These are phyloP conservation scores for Hyles vespertilio DNA, from an alignment of 1,140 invertebrate species.

Conservation along the genomic window DNA sequence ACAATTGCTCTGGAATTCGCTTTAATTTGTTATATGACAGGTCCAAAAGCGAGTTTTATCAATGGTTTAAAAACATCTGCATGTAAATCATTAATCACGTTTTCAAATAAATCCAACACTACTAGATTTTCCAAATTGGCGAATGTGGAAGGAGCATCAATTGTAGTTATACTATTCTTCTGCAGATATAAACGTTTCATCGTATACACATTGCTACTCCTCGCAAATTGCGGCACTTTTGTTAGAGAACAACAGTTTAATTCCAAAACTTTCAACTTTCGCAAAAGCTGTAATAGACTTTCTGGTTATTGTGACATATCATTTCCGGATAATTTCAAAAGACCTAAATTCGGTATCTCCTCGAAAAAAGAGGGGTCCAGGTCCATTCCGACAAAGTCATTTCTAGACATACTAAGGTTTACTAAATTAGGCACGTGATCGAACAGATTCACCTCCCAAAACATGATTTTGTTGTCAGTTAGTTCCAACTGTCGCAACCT, in stretches of 20 bases:
- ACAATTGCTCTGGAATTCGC: too few relatives aligned
- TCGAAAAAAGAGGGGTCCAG: slow-evolving; percentile 44
- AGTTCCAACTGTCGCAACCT: slow-evolving; percentile 45
- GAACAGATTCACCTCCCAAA: slow-evolving; percentile 40
- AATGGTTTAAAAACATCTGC: too few relatives aligned
- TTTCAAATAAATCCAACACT: too few relatives aligned
- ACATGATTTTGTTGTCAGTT: slow-evolving; percentile 39
- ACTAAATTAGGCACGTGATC: slow-evolving; percentile 42
- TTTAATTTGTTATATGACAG: too few relatives aligned
- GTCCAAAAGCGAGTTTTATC: too few relatives aligned
- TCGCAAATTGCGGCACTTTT: slow-evolving; percentile 2
- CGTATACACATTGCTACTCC: too few relatives aligned
- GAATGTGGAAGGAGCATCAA: too few relatives aligned
- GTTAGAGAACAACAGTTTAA: slow-evolving; percentile 44
- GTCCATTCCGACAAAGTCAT: slow-evolving; percentile 35
- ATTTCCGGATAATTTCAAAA: slow-evolving; percentile 50
- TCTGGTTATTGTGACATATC: slow-evolving; percentile 46
- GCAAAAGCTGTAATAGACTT: slow-evolving; percentile 37
- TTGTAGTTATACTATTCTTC: too few relatives aligned
- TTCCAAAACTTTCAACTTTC: slow-evolving; percentile 36
- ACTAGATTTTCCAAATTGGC: too few relatives aligned
- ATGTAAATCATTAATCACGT: too few relatives aligned
- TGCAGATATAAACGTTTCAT: too few relatives aligned
- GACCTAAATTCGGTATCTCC: slow-evolving; percentile 27
- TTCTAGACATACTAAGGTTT: slow-evolving; percentile 44